Base-by-base conservation (phyloP, 2,113 vertebrate genomes). In the Heterotilapia buettikoferi region DNA sequence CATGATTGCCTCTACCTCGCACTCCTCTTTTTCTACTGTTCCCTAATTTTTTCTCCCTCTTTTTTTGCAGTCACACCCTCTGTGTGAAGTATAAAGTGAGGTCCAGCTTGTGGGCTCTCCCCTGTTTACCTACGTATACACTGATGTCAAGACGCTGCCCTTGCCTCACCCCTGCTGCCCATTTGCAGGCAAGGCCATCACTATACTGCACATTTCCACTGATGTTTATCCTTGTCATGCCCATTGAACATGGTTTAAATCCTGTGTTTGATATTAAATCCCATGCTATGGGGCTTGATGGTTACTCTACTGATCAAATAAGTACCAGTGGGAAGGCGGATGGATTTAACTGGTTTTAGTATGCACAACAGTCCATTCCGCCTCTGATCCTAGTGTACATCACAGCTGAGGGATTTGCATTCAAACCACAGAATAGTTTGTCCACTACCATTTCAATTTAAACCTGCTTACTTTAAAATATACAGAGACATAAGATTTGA, bases 271-370 rank as follows among this genome's bases (percentile, higher is more conserved):
- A 92, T 93, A 92, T 93, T 90, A 95, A 93, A 92, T 91, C 91
- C 90, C 80, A 59, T 80, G 83, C 90, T 92, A 87, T 83, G 85
- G 90, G 86, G 86, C 80, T 86, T 88, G 90, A 85, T 82, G 88
- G 84, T 92, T 82, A 84, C 79, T 90, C 61, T 54, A 86, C 84
- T 93, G 89, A 95, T 95, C 94, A 95, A 94, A 95, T 95, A 95
- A 96, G 90, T 88, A 91, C 85, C 90, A 91, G 82, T 88, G 80
- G 84, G 84, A 93, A 80, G 66, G 52, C 66, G 76, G 88, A 66
- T 91, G 90, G 93, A 93, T 94, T 95, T 92, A 95, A 95, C 92
- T 93, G 86, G 87, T 93, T 93, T 95, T 92, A 93, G 87, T 92
- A 92, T 94, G 94, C 92, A 90, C 91, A 92, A 88, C 86, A 84